Conservation (phyloP, 1,140 invertebrate species). For the Trichonephila clavipes region DNA sequence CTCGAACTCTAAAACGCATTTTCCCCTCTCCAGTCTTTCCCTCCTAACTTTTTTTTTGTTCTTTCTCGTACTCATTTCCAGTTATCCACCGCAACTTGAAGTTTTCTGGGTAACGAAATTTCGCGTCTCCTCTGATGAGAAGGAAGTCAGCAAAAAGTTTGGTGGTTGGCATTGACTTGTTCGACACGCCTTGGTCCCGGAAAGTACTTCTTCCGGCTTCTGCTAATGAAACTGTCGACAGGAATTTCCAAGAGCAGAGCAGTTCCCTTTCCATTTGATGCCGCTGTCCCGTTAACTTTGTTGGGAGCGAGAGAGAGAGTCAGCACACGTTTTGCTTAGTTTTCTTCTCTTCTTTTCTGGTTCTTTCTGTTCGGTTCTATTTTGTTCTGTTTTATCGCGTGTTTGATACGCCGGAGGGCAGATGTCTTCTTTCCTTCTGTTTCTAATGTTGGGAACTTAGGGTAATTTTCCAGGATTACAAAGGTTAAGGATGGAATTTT, state of each 20-base stretch:
- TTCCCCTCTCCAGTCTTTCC: too few relatives aligned
- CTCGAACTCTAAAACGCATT: not conserved
- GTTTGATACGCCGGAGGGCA: not conserved
- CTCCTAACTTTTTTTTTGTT: not conserved
- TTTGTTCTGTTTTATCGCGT: not conserved
- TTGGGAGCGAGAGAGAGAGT: not conserved
- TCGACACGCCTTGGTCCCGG: not conserved
- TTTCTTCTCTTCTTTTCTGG: not conserved
- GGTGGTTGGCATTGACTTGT: slow-evolving; percentile 22
- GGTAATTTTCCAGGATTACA: not conserved
- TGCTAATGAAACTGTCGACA: slow-evolving; percentile 55
- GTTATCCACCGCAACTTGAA: not conserved
- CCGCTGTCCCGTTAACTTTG: not conserved
- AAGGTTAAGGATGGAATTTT: not conserved
- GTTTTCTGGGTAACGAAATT: slow-evolving; percentile 25
- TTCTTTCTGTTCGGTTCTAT: not conserved
- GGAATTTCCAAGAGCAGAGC: not conserved
- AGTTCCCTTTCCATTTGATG: not conserved
- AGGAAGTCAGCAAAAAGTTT: slow-evolving; percentile 23
- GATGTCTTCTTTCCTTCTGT: not conserved
- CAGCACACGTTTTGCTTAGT: slow-evolving; percentile 47
- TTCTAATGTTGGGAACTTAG: not conserved
- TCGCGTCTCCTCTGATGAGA: not conserved
- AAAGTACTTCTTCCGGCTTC: not conserved
- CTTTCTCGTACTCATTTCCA: not conserved